Conservation (phyloP, 53 echinoderm and acorn worm species). For the Stichopus horrens region DNA sequence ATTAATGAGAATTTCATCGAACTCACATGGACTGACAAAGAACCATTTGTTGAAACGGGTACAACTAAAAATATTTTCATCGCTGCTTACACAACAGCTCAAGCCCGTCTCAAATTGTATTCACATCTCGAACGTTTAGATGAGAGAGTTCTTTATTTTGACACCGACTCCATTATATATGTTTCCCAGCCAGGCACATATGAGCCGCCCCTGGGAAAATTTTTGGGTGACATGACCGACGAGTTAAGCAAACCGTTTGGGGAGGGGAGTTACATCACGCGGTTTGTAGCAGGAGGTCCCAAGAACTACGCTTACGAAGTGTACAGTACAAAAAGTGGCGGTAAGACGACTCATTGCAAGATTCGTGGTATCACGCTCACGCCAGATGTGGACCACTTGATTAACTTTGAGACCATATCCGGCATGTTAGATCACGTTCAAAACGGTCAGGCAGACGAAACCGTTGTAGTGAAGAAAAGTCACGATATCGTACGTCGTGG, state of each 20-base stretch:
- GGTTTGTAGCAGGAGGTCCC: constrained; percentile 69
- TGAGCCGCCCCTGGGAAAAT: constrained; percentile 52
- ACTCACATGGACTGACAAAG: not conserved
- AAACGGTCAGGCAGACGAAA: constrained; percentile 8
- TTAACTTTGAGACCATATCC: constrained; percentile 49
- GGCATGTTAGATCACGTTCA: constrained; percentile 31
- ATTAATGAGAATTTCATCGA: not conserved
- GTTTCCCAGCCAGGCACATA: constrained; percentile 42
- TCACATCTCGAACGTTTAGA: too few relatives aligned
- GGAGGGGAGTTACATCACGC: too few relatives aligned
- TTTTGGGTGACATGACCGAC: constrained; percentile 65
- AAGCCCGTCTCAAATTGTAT: too few relatives aligned
- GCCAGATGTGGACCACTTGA: not conserved
- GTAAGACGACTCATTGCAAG: constrained; percentile 8
- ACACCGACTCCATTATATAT: constrained; percentile 52
- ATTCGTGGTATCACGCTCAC: constrained; percentile 59
- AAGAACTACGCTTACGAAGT: constrained; percentile 68
- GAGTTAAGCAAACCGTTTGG: constrained; percentile 54
- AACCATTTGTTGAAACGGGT: not conserved
- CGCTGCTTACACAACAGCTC: constrained; percentile 40
- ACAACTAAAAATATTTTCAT: constrained; percentile 39
- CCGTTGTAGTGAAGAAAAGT: constrained; percentile 13
- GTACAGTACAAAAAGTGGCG: constrained; percentile 13
- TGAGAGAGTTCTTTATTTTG: too few relatives aligned
- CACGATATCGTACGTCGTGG: not conserved